Percentiles rank a stretch among this genome's conserved stretches.
phyloP scores from a whole-genome alignment of 2,888 invertebrate species.

The Scrobipalpa costella region DNA sequence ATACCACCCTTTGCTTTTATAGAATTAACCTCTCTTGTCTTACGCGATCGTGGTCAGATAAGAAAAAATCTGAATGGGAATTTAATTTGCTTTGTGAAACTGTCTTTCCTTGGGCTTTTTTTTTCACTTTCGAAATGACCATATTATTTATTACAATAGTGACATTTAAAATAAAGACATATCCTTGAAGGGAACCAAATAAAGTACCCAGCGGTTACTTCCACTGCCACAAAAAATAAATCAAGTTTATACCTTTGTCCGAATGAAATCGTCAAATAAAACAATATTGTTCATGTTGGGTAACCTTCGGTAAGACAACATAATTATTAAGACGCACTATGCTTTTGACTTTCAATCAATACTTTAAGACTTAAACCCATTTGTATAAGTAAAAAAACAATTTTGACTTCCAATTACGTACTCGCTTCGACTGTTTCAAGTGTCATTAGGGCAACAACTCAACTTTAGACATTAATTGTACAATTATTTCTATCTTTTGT shows the following conservation, averaged over 20 bases:
- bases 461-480: slow-evolving; percentile 71
- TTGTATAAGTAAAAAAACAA: slow-evolving; percentile 40
- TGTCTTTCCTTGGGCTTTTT: not conserved
- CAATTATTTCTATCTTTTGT: slow-evolving; percentile 76
- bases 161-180: not conserved
- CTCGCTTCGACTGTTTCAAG: slow-evolving; percentile 61
- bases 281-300: slow-evolving; percentile 8
- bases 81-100: slow-evolving; percentile 57
- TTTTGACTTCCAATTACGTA: slow-evolving; percentile 67
- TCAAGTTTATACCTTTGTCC: not conserved
- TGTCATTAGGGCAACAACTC: slow-evolving; percentile 54
- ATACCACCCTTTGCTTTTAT: slow-evolving; percentile 72
- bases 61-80: slow-evolving; percentile 58
- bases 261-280: not conserved
- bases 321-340: slow-evolving; percentile 1
- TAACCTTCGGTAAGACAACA: slow-evolving; percentile 13
- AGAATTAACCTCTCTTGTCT: slow-evolving; percentile 67
- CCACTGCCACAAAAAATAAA: not conserved
- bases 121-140: slow-evolving; percentile 19
- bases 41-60: slow-evolving; percentile 69
- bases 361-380: not conserved
- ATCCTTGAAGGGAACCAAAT: not conserved
- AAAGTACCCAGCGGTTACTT: not conserved
- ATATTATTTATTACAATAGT: slow-evolving; percentile 5
- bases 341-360: slow-evolving; percentile 22